These are phyloP conservation scores for Liodrosophila aerea DNA, from an alignment of 2,888 invertebrate genomes.

Conservation along the genomic window DNA sequence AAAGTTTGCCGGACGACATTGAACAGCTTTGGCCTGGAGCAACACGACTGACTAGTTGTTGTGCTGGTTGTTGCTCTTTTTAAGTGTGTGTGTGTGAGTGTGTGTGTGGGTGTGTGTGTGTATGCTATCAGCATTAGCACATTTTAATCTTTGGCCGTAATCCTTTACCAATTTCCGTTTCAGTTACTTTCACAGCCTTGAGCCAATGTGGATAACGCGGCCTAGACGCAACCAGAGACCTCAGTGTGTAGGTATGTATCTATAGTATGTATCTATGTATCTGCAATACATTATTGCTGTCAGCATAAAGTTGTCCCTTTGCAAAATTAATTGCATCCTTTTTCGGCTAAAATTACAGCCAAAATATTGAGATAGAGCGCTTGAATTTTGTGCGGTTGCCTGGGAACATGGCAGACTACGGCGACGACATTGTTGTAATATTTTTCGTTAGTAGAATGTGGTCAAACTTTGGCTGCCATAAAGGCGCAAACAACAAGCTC, in stretches of 20 bases:
- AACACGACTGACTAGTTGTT: slow-evolving; percentile 11
- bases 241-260: too few relatives aligned
- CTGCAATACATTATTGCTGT: slow-evolving; percentile 77
- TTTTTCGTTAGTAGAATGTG: slow-evolving; percentile 76
- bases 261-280: too few relatives aligned
- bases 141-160: slow-evolving; percentile 55
- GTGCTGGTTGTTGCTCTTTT: slow-evolving; percentile 18
- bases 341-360: slow-evolving; percentile 42
- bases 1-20: slow-evolving; percentile 74
- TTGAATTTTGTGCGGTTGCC: slow-evolving; percentile 44
- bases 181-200: slow-evolving; percentile 56
- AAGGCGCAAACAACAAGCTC: slow-evolving; percentile 66
- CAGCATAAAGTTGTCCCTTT: slow-evolving; percentile 77
- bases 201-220: slow-evolving; percentile 30
- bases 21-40: slow-evolving; percentile 35
- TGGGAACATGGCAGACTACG: slow-evolving; percentile 26
- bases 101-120: slow-evolving; percentile 24
- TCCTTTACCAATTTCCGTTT: slow-evolving; percentile 78
- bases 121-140: slow-evolving; percentile 51
- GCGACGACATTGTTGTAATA: slow-evolving; percentile 67
- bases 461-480: slow-evolving; percentile 71
- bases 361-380: slow-evolving; percentile 3
- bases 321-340: slow-evolving; percentile 77
- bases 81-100: slow-evolving; percentile 22
- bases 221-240: slow-evolving; percentile 25